These are phyloP conservation scores for Salarias fasciatus DNA, from an alignment of 2,797 vertebrate genomes.

Conservation along the genomic window DNA sequence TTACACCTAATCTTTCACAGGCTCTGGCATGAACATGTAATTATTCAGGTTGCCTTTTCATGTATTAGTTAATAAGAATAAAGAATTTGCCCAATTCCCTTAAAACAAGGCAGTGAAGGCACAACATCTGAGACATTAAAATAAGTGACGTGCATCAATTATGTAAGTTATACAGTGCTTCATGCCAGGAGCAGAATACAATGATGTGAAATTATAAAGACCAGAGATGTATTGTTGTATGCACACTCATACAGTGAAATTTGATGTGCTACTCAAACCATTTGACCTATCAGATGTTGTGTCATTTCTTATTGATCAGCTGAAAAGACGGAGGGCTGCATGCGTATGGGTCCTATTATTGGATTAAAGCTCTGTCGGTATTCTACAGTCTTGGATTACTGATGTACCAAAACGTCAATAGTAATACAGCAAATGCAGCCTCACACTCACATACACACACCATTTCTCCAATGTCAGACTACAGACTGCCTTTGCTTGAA, in stretches of 20 bases:
- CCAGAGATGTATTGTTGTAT: neutral
- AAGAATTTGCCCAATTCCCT: neutral
- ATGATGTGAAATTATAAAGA: neutral
- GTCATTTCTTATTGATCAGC: slow-evolving; percentile 32
- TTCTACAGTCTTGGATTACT: slow-evolving; percentile 15
- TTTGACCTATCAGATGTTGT: slow-evolving; percentile 18
- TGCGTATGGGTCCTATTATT: slow-evolving; percentile 12
- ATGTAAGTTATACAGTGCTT: neutral
- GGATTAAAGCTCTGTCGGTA: slow-evolving; percentile 19
- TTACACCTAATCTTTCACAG: neutral
- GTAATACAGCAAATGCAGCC: slow-evolving; percentile 17
- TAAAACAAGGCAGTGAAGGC: no score
- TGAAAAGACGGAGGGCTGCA: slow-evolving; percentile 5
- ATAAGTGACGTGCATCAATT: neutral
- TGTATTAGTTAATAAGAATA: slow-evolving; percentile 1
- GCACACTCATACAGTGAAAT: slow-evolving; percentile 15
- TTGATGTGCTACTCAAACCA: neutral
- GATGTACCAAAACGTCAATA: slow-evolving; percentile 22
- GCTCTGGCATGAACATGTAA: slow-evolving; percentile 2
- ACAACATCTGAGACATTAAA: slow-evolving; percentile 7
- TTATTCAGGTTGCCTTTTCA: neutral
- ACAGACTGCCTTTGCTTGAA: neutral
- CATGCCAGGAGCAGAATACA: neutral
- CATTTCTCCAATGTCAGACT: neutral
- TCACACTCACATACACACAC: no score